Evolutionary conservation across 2,888 invertebrate genomes (phyloP).

Genomic region (Artemia sinica): DNA sequence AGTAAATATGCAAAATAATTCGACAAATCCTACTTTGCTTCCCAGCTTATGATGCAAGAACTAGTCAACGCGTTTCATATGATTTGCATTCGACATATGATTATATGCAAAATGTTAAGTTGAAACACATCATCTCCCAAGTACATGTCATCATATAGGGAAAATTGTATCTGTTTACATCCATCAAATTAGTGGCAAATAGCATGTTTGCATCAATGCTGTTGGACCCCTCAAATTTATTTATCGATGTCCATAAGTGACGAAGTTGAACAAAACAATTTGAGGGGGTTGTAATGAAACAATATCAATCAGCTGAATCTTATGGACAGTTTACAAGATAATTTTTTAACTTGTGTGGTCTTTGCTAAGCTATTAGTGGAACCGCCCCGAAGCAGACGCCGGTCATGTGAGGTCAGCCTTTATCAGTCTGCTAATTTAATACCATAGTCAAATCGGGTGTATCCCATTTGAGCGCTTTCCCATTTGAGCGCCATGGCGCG

Average conservation of each 20-base stretch:
- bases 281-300: not conserved
- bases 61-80: no score
- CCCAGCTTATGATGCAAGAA: no score
- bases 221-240: not conserved
- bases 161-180: constrained; percentile 1
- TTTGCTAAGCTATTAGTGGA: not conserved
- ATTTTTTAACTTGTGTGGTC: constrained; percentile 2
- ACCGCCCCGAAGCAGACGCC: not conserved
- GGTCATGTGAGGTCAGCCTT: no score
- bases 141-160: constrained; percentile 4
- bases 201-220: not conserved
- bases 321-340: constrained; percentile 8
- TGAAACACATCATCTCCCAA: not conserved
- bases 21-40: no score
- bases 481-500: no score
- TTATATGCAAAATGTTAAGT: constrained; percentile 12
- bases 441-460: no score
- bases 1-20: no score
- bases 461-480: no score
- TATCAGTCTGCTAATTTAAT: no score
- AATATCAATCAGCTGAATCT: constrained; percentile 6
- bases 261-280: not conserved
- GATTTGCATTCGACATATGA: no score
- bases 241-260: not conserved
- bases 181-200: constrained; percentile 12